Evolutionary conservation across 2,113 vertebrate genomes (phyloP), one percentile per base, ranked within the genome.

Genomic region (Calidris pugnax): DNA sequence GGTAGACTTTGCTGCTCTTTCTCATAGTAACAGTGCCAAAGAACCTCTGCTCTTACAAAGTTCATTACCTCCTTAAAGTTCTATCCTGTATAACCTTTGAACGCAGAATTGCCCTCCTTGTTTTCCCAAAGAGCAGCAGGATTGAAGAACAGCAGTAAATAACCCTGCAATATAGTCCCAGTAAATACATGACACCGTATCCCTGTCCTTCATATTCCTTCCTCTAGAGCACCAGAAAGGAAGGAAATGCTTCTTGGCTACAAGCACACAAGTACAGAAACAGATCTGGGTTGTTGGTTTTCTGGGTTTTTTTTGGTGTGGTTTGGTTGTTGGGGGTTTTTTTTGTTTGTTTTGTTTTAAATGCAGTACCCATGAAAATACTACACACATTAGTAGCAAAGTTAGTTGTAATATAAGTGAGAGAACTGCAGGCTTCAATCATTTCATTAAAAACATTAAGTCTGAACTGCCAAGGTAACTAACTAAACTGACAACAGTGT

Each of bases 191-290:
- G 55, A 71, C 45, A 41, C 68, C 63, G 47, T 26, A 68, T 72
- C 24, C 59, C 82, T 55, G 75, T 80, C 63, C 78, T 81, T 68
- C 71, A 11, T 28, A 50, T 12, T 92, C 59, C 91, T 89, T 94
- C 91, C 90, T 91, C 85, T 59, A 11, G 22, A 77, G 59, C 67
- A 50, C 23, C 68, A 84, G 47, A 39, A 88, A 76, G 85, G 87
- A 95, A 96, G 87, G 95, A 94, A 94, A 83, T 19, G 78, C 35
- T 83, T 92, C 79, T 95, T 93, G 62, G 77, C 87, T 66, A 16
- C 7, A 90, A 87, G 64, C 22, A 59, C 71, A 43, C 45, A 85
- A 88, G 41, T 37, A 59, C 55, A 89, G 74, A 82, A 91, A 83
- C 67, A 87, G 78, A 89, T 57, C 23, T 78, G 60, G 14, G 26